These are phyloP conservation scores for Pollenia amentaria DNA, from an alignment of 2,888 invertebrate species.

Conservation along the genomic window DNA sequence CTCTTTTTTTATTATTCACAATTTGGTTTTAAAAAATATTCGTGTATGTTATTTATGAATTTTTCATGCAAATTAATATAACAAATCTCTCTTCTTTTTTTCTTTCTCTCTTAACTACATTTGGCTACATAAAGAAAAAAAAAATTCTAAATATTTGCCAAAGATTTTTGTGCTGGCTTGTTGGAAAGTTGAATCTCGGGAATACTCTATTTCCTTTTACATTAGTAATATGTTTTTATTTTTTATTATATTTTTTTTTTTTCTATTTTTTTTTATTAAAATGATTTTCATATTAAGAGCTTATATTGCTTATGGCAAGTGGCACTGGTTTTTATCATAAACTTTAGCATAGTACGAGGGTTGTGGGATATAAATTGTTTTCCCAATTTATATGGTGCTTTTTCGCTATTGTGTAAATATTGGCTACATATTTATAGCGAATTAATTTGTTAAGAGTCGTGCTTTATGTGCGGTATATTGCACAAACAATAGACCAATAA, in stretches of 20 bases:
- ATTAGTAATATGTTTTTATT: constrained; percentile 28
- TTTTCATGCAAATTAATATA: constrained; percentile 73
- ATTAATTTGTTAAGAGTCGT: too few relatives aligned
- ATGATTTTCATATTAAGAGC: constrained; percentile 63
- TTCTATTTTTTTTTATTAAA: constrained; percentile 45
- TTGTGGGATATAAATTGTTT: background rate
- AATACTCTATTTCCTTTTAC: constrained; percentile 30
- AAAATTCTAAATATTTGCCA: constrained; percentile 39
- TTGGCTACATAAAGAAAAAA: constrained; percentile 3
- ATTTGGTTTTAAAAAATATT: constrained; percentile 45
- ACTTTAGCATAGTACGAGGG: constrained; percentile 1
- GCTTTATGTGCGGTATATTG: background rate
- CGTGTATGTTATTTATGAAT: constrained; percentile 73
- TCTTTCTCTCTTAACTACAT: background rate
- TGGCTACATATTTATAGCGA: too few relatives aligned
- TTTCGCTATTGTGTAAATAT: background rate
- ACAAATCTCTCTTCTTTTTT: constrained; percentile 58
- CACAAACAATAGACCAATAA: background rate
- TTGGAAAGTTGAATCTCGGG: background rate
- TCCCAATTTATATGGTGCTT: too few relatives aligned
- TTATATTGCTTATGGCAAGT: constrained; percentile 39
- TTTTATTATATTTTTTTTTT: background rate
- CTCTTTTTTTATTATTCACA: constrained; percentile 31
- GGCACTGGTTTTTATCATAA: constrained; percentile 33
- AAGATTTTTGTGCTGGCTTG: constrained; percentile 2